Conservation (phyloP, 1,140 invertebrate species). For the Atta texana region DNA sequence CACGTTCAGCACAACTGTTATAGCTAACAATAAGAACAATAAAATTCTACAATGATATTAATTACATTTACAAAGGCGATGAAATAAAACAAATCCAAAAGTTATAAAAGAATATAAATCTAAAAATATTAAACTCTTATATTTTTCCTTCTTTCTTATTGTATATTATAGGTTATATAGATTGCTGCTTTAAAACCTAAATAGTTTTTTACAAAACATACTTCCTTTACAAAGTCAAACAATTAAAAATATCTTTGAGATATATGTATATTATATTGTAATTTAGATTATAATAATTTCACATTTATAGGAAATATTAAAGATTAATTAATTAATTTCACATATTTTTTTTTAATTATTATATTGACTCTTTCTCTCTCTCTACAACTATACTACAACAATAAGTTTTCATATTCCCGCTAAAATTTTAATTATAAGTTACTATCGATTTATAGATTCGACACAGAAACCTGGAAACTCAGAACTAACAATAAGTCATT, state of each 20-base stretch:
- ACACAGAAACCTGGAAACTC: constrained; percentile 54
- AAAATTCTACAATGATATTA: constrained; percentile 28
- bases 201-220: not conserved
- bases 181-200: not conserved
- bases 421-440: constrained; percentile 23
- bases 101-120: not conserved
- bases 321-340: not conserved
- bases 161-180: not conserved
- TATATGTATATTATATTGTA: not conserved
- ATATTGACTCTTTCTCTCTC: not conserved
- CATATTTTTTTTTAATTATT: not conserved
- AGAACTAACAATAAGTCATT: constrained; percentile 39
- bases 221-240: not conserved
- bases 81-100: not conserved
- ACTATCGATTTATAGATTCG: constrained; percentile 58
- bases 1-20: constrained; percentile 49
- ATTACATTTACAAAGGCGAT: constrained; percentile 10
- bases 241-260: not conserved
- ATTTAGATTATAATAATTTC: not conserved
- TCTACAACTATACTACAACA: not conserved
- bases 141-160: constrained; percentile 3
- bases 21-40: constrained; percentile 36
- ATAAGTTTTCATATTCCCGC: not conserved
- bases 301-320: not conserved
- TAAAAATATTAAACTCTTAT: constrained; percentile 3